phyloP scores from a whole-genome alignment of 2,797 vertebrate genomes.

The Sus cebifrons region DNA sequence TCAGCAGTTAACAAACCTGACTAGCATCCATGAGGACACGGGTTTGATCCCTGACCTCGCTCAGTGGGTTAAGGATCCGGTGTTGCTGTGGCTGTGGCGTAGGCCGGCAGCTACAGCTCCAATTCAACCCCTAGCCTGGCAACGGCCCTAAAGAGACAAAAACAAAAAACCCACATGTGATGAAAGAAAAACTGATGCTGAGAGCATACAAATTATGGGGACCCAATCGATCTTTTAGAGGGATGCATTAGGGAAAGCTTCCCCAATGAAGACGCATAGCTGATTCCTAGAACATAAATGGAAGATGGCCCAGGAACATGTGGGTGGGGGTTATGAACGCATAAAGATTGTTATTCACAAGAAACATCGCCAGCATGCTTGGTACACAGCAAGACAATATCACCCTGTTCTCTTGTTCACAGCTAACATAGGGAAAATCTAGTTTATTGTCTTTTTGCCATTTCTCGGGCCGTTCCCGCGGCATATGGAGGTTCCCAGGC shows the following conservation, averaged over 20 bases:
- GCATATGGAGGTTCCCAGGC: too few relatives aligned
- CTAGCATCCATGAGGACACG: too few relatives aligned
- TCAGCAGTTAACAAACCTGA: too few relatives aligned
- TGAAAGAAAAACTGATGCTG: background rate
- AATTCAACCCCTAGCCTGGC: too few relatives aligned
- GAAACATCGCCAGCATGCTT: background rate
- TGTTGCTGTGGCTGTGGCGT: too few relatives aligned
- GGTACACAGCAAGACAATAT: background rate
- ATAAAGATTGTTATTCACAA: background rate
- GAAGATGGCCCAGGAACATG: background rate
- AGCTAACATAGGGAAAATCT: constrained; percentile 35
- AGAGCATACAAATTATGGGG: background rate
- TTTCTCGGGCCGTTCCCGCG: too few relatives aligned
- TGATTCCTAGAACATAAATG: background rate
- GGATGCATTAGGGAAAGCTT: background rate
- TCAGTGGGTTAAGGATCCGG: too few relatives aligned
- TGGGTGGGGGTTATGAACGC: background rate
- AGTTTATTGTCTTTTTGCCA: background rate
- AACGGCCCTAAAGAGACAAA: too few relatives aligned
- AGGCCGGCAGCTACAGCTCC: too few relatives aligned
- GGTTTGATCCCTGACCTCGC: too few relatives aligned
- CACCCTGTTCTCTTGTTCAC: background rate
- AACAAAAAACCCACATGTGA: background rate
- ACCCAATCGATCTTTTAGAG: background rate
- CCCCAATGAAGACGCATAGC: background rate